A percentile compares a stretch with the other conserved stretches of the same genome.
Evolutionary conservation across 2,888 invertebrate species (phyloP).

Genomic region (Xestia sexstrigata): DNA sequence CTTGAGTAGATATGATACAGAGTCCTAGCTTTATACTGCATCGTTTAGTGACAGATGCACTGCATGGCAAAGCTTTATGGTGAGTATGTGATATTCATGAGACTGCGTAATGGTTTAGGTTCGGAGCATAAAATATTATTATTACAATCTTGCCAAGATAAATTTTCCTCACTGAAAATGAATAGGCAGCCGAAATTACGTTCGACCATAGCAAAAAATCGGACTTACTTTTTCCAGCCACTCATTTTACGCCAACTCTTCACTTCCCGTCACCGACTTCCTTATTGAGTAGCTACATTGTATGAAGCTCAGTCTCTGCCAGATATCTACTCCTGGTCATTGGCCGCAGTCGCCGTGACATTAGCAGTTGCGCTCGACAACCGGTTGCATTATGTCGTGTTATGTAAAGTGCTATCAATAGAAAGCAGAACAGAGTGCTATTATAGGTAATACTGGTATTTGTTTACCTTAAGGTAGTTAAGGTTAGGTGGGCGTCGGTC

Average conservation of each 20-base stretch:
- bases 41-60: neutral
- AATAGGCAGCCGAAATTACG: neutral
- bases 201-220: neutral
- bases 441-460: conserved; percentile 25
- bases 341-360: conserved; percentile 37
- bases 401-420: conserved; percentile 46
- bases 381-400: conserved; percentile 48
- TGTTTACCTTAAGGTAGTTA: neutral
- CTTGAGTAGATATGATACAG: conserved; percentile 34
- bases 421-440: conserved; percentile 22
- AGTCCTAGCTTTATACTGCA: neutral
- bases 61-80: neutral
- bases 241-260: too few relatives aligned
- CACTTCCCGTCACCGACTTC: neutral
- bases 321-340: conserved; percentile 13
- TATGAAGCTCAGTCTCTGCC: conserved; percentile 18
- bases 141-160: neutral
- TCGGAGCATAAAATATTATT: neutral
- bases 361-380: conserved; percentile 38
- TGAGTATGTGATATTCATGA: neutral
- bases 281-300: neutral
- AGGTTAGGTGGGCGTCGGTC: conserved; percentile 2
- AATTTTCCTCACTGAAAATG: neutral
- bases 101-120: neutral
- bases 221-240: neutral